These are phyloP conservation scores for Oxyscelio sp. DNA, from an alignment of 2,888 invertebrate species.

Conservation along the genomic window DNA sequence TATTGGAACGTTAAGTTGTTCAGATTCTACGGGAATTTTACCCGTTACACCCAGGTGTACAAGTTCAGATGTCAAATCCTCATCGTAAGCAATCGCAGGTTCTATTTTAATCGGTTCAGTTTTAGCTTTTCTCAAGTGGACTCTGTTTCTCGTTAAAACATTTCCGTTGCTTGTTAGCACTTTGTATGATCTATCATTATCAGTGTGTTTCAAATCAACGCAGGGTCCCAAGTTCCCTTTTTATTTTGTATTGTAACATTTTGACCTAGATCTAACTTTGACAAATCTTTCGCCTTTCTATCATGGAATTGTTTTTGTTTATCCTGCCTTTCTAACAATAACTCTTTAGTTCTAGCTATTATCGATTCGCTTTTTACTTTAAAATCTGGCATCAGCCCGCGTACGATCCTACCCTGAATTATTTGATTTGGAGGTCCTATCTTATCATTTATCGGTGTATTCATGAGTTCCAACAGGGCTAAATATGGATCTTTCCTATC, in stretches of 20 bases:
- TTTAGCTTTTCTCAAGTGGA: constrained; percentile 17
- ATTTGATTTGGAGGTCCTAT: constrained; percentile 47
- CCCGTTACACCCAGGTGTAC: too few relatives aligned
- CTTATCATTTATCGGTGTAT: constrained; percentile 51
- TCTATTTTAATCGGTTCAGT: too few relatives aligned
- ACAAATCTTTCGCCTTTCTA: constrained; percentile 40
- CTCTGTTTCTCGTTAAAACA: constrained; percentile 44
- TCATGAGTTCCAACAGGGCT: constrained; percentile 70
- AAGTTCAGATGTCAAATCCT: too few relatives aligned
- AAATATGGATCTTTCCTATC: constrained; percentile 68
- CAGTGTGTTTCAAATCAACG: background rate
- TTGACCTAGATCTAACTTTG: constrained; percentile 26
- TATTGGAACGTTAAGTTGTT: too few relatives aligned
- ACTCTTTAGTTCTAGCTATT: too few relatives aligned
- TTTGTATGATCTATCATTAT: constrained; percentile 50
- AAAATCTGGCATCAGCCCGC: constrained; percentile 52
- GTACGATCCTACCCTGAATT: constrained; percentile 35
- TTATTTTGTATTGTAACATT: constrained; percentile 46
- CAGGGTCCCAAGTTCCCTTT: constrained; percentile 53
- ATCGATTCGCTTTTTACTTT: too few relatives aligned
- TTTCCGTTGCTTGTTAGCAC: constrained; percentile 41
- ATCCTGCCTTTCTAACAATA: constrained; percentile 23
- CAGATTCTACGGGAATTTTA: too few relatives aligned
- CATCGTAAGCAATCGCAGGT: too few relatives aligned
- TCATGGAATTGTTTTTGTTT: constrained; percentile 47